Evolutionary conservation across 1,140 invertebrate species (phyloP).

Genomic region (Forficula auricularia): DNA sequence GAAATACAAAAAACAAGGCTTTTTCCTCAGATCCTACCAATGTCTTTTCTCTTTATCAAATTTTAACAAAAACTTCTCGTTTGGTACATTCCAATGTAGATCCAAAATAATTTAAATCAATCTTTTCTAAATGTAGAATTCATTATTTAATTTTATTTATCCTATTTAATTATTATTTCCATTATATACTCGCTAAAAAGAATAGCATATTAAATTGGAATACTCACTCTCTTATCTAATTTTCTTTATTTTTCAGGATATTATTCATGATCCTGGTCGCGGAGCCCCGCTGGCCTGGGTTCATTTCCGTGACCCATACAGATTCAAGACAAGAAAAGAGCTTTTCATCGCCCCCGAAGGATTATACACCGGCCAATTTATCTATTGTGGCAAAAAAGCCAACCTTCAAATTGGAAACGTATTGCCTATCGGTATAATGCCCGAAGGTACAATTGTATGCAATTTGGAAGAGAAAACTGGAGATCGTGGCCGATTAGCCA

Average conservation of each 20-base stretch:
- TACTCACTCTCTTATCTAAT: too few relatives aligned
- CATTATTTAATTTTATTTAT: too few relatives aligned
- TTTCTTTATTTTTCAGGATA: constrained; percentile 58
- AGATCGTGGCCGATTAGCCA: constrained; percentile 87
- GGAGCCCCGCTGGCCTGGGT: constrained; percentile 94
- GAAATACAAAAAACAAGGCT: too few relatives aligned
- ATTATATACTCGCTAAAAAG: too few relatives aligned
- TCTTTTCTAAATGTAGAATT: too few relatives aligned
- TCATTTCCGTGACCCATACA: constrained; percentile 95
- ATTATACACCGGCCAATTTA: constrained; percentile 97
- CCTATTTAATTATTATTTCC: too few relatives aligned
- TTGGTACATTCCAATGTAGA: too few relatives aligned
- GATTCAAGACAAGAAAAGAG: constrained; percentile 90
- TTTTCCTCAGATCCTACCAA: too few relatives aligned
- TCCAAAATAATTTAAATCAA: too few relatives aligned
- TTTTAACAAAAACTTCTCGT: too few relatives aligned
- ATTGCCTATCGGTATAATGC: constrained; percentile 92
- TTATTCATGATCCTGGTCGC: constrained; percentile 97
- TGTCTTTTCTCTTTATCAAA: too few relatives aligned
- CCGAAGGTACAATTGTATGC: constrained; percentile 99
- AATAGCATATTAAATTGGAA: too few relatives aligned
- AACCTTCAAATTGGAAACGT: constrained; percentile 84
- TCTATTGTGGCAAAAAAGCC: constrained; percentile 97
- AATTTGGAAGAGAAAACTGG: constrained; percentile 98
- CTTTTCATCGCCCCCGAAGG: constrained; percentile 96